A percentile compares a stretch with the other conserved stretches of the same genome.
Evolutionary conservation across 2,888 invertebrate species (phyloP).

Genomic region (Strigamia crassipes): DNA sequence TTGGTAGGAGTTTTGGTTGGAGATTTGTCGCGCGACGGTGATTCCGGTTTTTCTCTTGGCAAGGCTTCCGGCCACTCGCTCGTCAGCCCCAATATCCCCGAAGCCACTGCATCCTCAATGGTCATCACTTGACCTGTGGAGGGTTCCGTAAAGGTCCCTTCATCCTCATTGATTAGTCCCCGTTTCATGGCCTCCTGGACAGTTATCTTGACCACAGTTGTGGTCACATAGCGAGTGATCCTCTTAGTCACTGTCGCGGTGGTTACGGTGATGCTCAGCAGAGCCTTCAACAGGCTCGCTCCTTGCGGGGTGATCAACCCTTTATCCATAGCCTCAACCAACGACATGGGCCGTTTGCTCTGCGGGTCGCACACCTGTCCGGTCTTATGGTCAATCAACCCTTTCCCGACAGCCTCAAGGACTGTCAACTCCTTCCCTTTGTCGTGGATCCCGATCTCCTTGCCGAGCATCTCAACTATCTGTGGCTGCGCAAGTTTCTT

Average conservation of each 20-base stretch:
- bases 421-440: slow-evolving; percentile 75
- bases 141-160: slow-evolving; percentile 70
- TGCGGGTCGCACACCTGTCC: slow-evolving; percentile 80
- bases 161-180: slow-evolving; percentile 78
- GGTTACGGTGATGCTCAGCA: slow-evolving; percentile 84
- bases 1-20: not conserved
- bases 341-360: slow-evolving; percentile 73
- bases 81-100: slow-evolving; percentile 56
- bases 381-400: slow-evolving; percentile 83
- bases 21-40: too few species aligned
- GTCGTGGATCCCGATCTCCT: slow-evolving; percentile 75
- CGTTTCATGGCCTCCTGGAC: slow-evolving; percentile 77
- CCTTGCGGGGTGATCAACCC: slow-evolving; percentile 85
- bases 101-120: slow-evolving; percentile 58
- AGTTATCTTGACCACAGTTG: slow-evolving; percentile 66
- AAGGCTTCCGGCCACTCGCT: slow-evolving; percentile 55
- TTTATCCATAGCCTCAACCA: slow-evolving; percentile 83
- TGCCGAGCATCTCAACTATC: slow-evolving; percentile 74
- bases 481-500: slow-evolving; percentile 58
- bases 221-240: slow-evolving; percentile 69
- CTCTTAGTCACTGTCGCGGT: slow-evolving; percentile 85
- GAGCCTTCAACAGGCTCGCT: slow-evolving; percentile 79
- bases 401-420: slow-evolving; percentile 84
- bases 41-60: not conserved
- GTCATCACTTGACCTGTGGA: slow-evolving; percentile 55